phyloP scores from a whole-genome alignment of 1,140 invertebrate genomes.

The Zelostemma sp. region DNA sequence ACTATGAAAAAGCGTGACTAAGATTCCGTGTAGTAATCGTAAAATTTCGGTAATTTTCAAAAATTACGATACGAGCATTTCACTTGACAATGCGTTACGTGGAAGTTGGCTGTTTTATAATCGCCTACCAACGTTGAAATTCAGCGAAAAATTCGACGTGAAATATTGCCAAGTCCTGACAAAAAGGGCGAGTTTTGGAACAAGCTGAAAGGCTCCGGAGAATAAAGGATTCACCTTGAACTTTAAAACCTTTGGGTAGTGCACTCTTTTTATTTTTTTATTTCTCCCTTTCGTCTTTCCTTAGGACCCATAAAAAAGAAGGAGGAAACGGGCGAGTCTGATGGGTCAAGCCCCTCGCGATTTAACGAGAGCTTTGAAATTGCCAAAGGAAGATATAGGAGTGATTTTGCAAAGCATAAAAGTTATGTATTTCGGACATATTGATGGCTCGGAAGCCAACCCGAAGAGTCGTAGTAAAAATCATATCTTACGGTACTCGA shows the following conservation, averaged over 20 bases:
- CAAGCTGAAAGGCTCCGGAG: slow-evolving; percentile 33
- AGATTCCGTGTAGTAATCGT: too few relatives aligned
- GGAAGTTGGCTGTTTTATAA: slow-evolving; percentile 5
- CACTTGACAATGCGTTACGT: slow-evolving; percentile 25
- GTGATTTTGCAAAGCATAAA: slow-evolving; percentile 14
- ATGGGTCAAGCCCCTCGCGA: slow-evolving; percentile 21
- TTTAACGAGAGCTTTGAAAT: slow-evolving; percentile 41
- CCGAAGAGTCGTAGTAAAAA: background rate
- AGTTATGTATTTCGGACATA: background rate
- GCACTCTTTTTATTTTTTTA: slow-evolving; percentile 29
- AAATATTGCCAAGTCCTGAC: slow-evolving; percentile 35
- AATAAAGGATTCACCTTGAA: slow-evolving; percentile 46
- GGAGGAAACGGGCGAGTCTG: slow-evolving; percentile 27
- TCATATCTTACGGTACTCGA: background rate
- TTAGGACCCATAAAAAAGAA: slow-evolving; percentile 32
- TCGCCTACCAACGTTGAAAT: background rate
- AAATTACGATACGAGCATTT: slow-evolving; percentile 31
- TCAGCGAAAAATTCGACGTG: slow-evolving; percentile 26
- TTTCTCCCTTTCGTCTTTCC: slow-evolving; percentile 20
- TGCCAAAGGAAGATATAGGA: slow-evolving; percentile 18
- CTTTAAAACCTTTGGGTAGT: slow-evolving; percentile 40
- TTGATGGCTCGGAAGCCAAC: background rate
- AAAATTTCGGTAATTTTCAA: slow-evolving; percentile 27
- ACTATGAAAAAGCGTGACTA: too few relatives aligned
- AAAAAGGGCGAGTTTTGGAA: slow-evolving; percentile 37